These are phyloP conservation scores for Drosophila watanabei DNA, from an alignment of 1,140 invertebrate species.

Conservation along the genomic window DNA sequence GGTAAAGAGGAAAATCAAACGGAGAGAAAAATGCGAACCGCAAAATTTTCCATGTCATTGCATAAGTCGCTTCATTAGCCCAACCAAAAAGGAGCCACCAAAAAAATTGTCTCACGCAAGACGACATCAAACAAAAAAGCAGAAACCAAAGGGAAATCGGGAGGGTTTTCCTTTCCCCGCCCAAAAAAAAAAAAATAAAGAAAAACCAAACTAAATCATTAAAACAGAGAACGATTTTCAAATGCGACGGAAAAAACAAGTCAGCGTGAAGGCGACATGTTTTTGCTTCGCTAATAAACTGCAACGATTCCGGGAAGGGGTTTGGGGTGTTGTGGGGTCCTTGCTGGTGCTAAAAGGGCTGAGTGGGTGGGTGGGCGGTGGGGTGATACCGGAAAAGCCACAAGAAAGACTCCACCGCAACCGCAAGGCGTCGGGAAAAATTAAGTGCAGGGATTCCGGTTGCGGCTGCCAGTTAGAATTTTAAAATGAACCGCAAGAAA, in stretches of 20 bases:
- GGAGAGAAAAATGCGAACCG: conserved; percentile 53
- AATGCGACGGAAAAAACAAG: conserved; percentile 54
- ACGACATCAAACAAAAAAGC: conserved; percentile 67
- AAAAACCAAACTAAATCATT: conserved; percentile 63
- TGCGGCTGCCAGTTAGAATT: conserved; percentile 58
- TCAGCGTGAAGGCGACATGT: conserved; percentile 69
- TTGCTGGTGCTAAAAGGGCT: conserved; percentile 9
- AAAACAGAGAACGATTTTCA: conserved; percentile 53
- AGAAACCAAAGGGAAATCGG: conserved; percentile 34
- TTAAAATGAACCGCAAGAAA: conserved; percentile 59
- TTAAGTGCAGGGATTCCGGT: conserved; percentile 48
- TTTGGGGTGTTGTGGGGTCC: not conserved
- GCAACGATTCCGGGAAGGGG: conserved; percentile 61
- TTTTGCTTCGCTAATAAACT: conserved; percentile 80
- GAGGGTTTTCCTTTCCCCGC: not conserved
- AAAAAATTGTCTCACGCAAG: conserved; percentile 59
- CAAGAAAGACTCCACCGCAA: conserved; percentile 63
- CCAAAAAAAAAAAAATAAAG: conserved; percentile 19
- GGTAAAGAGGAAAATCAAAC: conserved; percentile 33
- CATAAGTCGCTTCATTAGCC: conserved; percentile 82
- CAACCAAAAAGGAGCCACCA: conserved; percentile 32
- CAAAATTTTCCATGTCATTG: conserved; percentile 82
- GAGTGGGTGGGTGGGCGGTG: not conserved
- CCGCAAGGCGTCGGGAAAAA: conserved; percentile 64
- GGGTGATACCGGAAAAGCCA: conserved; percentile 36